phyloP scores from a whole-genome alignment of 2,797 vertebrate genomes.

The Cebuella pygmaea region DNA sequence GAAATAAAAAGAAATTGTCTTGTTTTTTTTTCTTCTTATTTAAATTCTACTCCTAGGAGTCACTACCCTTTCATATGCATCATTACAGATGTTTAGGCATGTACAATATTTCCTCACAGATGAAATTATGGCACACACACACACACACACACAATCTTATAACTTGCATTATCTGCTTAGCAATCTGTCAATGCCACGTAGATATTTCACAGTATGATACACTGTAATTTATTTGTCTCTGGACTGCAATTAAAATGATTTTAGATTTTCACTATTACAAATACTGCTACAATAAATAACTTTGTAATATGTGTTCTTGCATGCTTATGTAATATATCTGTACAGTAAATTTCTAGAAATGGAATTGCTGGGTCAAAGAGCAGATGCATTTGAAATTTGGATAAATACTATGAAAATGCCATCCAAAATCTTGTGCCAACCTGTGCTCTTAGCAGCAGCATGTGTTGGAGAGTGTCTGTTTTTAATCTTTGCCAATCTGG shows the following conservation, averaged over 20 bases:
- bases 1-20: constrained; percentile 19
- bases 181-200: neutral
- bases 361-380: constrained; percentile 6
- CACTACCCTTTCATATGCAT: neutral
- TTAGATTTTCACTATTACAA: constrained; percentile 43
- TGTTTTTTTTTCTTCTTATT: constrained; percentile 9
- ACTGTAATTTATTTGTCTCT: neutral
- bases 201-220: neutral
- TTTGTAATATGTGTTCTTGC: neutral
- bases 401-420: constrained; percentile 43
- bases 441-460: neutral
- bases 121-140: neutral
- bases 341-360: constrained; percentile 49
- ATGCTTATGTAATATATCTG: neutral
- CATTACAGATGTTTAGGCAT: neutral
- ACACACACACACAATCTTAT: neutral
- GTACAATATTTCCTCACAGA: neutral
- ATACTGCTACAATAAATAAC: neutral
- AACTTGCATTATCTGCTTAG: neutral
- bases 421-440: neutral
- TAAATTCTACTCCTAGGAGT: neutral
- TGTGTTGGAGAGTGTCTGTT: neutral
- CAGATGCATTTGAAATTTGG: constrained; percentile 30
- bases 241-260: constrained; percentile 3
- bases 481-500: neutral